Base-by-base conservation (phyloP, 2,888 invertebrate species). In the Aspidiotus rigidus region DNA sequence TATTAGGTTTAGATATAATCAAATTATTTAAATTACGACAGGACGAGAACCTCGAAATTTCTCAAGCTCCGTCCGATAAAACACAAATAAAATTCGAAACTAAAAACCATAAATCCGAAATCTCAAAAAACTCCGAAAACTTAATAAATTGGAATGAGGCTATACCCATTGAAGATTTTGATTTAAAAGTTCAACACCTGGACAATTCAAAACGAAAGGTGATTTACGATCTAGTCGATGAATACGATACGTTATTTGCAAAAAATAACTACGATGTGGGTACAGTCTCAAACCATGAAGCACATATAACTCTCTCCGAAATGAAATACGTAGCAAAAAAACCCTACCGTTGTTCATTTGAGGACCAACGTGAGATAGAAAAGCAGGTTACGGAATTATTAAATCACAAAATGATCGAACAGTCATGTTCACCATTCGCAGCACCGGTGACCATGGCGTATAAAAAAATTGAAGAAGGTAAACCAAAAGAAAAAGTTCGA, bases 1-100 rank as follows among this genome's bases (percentile, higher is more conserved):
- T n/a, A 49, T 49, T 49, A 49, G 49, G 49, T 11, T 49, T 49
- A 49, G 49, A 49, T 49, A 9, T 11, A 49, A 49, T 49, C 9
- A 49, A 49, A 49, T 49, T 49, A 49, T 49, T 49, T 49, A 49
- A 49, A 49, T 49, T n/a, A n/a, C n/a, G n/a, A n/a, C n/a, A n/a
- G n/a, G n/a, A n/a, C n/a, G n/a, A n/a, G n/a, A n/a, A n/a, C n/a
- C n/a, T n/a, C n/a, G n/a, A n/a, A n/a, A n/a, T n/a, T n/a, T n/a
- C n/a, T n/a, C n/a, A n/a, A n/a, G 49, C 49, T 10, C 49, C 49
- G 11, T 49, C 49, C 11, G 49, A 49, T 11, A 49, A 49, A 49
- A 49, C 11, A 49, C 49, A 49, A 49, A 49, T 49, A 49, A 49
- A 49, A n/a, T n/a, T n/a, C n/a, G n/a, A n/a, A n/a, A n/a, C n/a